Base-by-base conservation (phyloP, 2,888 invertebrate genomes). In the Nemurella pictetii region DNA sequence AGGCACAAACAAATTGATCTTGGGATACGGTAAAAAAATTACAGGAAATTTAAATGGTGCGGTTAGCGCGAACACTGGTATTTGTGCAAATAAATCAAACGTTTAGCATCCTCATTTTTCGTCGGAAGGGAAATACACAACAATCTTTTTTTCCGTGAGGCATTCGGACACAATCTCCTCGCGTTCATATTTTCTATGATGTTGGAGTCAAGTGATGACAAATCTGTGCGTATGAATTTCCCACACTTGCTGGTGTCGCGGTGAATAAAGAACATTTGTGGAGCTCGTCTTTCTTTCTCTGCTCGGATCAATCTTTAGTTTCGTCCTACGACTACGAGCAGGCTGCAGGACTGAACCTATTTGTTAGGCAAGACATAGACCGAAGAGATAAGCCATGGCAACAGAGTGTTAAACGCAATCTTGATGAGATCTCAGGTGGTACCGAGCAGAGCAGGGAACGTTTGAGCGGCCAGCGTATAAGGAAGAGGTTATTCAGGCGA, bases 391-490 rank as follows among this genome's bases (percentile, higher is more conserved):
- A 75, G 55, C 9, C 75, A n/a, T 9, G 26, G 75, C 75, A 28
- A 75, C 27, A 75, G 75, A 75, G 75, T 75, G 78, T 78, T 78
- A 30, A 78, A 78, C 78, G 28, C 30, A 30, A 80, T 80, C 80
- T 80, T 35, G 80, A 80, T 80, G 80, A 80, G 80, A 80, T 80
- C 80, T 80, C 80, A 3, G 26, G 36, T 75, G 75, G 27, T 73
- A 25, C 20, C 5, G 73, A n/a, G 3, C 75, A 5, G 75, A 75
- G 15, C 26, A 75, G 9, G 26, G 73, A 75, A 9, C 55, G 20
- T 0, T 26, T 26, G 4, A 27, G 75, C 75, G 3, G 20, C 25
- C 27, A 75, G 26, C 75, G 75, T 75, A 75, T 75, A 75, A 75
- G 75, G 75, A 75, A 75, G 27, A 27, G 75, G 75, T 75, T 75